phyloP scores from a whole-genome alignment of 2,113 vertebrate genomes.

The Cryptomyrus ogoouensis region DNA sequence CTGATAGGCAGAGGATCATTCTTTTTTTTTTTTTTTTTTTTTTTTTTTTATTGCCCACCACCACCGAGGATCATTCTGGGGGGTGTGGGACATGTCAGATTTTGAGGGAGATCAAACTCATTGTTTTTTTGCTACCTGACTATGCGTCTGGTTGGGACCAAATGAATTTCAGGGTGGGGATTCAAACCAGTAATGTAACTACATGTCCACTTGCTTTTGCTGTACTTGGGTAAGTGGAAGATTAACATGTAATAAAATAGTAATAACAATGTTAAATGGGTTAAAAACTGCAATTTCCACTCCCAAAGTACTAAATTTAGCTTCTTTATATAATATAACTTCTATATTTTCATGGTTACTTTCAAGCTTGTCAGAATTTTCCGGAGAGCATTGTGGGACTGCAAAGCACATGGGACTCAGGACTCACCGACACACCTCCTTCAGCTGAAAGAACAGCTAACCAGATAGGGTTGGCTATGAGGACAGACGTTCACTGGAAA shows the following conservation, averaged over 20 bases:
- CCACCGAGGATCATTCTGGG: no score
- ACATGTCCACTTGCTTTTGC: background rate
- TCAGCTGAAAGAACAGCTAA: background rate
- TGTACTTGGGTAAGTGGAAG: background rate
- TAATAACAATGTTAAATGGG: background rate
- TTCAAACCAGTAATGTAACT: background rate
- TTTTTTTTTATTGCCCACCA: no score
- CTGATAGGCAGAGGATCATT: no score
- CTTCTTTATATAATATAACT: background rate
- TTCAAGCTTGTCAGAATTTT: background rate
- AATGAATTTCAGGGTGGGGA: background rate
- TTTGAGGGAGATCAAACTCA: background rate
- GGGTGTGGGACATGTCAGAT: background rate
- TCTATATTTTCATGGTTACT: background rate
- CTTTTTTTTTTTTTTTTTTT: no score
- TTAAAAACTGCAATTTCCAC: background rate
- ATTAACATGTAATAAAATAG: background rate
- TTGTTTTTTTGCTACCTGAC: background rate
- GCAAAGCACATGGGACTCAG: background rate
- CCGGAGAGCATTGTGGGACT: background rate
- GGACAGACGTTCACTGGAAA: conserved; percentile 55
- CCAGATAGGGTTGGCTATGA: background rate
- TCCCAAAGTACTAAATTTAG: background rate
- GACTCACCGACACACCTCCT: background rate
- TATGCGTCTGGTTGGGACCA: background rate